These are phyloP conservation scores for Drosophila quadrilineata DNA, from an alignment of 1,140 invertebrate genomes.

Conservation along the genomic window DNA sequence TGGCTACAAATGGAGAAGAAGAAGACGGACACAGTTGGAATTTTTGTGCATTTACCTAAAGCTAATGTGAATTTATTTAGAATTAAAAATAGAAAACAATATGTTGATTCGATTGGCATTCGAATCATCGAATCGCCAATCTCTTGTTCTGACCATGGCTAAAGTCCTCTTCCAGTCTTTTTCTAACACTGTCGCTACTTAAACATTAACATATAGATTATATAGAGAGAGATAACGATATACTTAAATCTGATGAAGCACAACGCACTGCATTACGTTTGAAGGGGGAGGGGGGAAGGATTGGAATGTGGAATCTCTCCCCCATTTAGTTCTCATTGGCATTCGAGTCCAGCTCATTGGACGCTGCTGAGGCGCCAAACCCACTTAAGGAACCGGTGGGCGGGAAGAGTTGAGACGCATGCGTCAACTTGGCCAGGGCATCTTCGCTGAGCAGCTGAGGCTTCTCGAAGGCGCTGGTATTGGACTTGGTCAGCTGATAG, in stretches of 20 bases:
- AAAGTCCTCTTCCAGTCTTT: constrained; percentile 65
- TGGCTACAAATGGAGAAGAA: no score
- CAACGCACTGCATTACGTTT: constrained; percentile 65
- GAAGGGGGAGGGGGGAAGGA: neutral
- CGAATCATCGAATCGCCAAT: constrained; percentile 56
- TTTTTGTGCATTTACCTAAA: constrained; percentile 42
- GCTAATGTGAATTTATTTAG: constrained; percentile 62
- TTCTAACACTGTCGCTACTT: constrained; percentile 63
- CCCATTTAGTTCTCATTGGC: constrained; percentile 25
- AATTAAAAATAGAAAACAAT: constrained; percentile 53
- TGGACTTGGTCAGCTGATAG: constrained; percentile 71
- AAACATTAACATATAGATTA: constrained; percentile 7
- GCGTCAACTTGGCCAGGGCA: constrained; percentile 54
- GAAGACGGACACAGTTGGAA: no score
- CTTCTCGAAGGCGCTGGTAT: constrained; percentile 56
- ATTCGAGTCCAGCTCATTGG: constrained; percentile 41
- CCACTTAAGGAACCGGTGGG: constrained; percentile 13
- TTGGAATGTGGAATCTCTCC: neutral
- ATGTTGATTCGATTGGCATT: no score
- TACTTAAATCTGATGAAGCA: constrained; percentile 35
- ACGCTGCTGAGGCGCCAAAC: constrained; percentile 25
- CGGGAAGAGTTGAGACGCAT: constrained; percentile 64
- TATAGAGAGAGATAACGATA: constrained; percentile 1
- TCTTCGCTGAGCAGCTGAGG: constrained; percentile 61
- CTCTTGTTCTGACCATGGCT: constrained; percentile 42